Base-by-base conservation (phyloP, 2,113 vertebrate genomes). In the Plotosus lineatus region DNA sequence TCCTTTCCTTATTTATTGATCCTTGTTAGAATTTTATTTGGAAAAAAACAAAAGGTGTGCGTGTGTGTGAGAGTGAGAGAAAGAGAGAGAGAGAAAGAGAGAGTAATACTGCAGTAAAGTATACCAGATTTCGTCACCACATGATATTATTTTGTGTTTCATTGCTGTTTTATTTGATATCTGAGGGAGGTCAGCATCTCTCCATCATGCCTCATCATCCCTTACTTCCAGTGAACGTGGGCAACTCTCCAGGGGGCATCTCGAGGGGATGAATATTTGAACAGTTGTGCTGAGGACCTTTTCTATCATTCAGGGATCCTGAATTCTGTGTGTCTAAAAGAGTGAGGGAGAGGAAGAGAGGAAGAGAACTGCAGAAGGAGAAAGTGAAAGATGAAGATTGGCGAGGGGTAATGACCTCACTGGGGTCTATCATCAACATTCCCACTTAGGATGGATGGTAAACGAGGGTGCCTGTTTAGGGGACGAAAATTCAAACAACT, bases 251-350 rank as follows among this genome's bases (percentile, higher is more conserved):
- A 73, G 83, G 81, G 83, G 81, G 65, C 78, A 10, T 80, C 83
- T 80, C 83, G 9, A 17, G 74, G 83, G 83, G 77, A 83, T 55
- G 7, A 81, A 79, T 83, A 85, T 87, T 78, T 83, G 80, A 87
- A 85, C 76, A 87, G 81, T 83, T 85, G 79, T 82, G 82, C 84
- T 65, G 78, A 84, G 82, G 85, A 68, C 82, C 38, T 33, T 53
- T 21, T 51, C 31, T 51, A 69, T 71, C 15, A 21, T 72, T 76
- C 75, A 31, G 71, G 69, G 78, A 75, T 68, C 58, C 72, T 42
- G 63, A 21, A 10, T 44, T 65, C 15, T 26, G n/a, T n/a, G n/a
- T n/a, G n/a, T n/a, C 31, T 15, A 38, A 14, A 31, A 61, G 21
- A 48, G 11, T 33, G 42, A 5, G 21, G 33, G 50, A 42, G 56